Percentiles rank a stretch among this genome's conserved stretches.
Conservation (phyloP, 2,888 invertebrate species). For the Pollenia labialis region DNA sequence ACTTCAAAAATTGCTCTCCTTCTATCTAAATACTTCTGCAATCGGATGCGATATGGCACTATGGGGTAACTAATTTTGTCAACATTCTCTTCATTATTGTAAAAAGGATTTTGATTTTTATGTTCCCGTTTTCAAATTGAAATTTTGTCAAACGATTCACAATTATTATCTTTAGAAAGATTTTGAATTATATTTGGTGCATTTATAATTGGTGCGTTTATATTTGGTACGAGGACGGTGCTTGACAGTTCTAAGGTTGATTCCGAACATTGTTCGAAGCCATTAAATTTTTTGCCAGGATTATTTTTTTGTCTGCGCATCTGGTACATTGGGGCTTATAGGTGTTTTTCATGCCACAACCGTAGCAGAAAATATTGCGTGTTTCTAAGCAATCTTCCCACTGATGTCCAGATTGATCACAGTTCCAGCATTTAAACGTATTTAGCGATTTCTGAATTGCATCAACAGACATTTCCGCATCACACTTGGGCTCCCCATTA, state of each 20-base stretch:
- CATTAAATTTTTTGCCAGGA: constrained; percentile 3
- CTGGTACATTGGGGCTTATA: constrained; percentile 41
- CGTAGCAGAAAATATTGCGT: constrained; percentile 50
- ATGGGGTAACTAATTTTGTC: too few relatives aligned
- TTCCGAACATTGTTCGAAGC: neutral
- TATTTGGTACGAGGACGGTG: too few relatives aligned
- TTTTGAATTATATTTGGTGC: too few relatives aligned
- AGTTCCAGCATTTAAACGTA: constrained; percentile 50
- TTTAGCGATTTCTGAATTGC: neutral
- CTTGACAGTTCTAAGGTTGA: neutral
- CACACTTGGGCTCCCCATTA: neutral
- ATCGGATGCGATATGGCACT: too few relatives aligned
- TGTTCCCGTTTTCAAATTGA: too few relatives aligned
- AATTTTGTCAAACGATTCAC: too few relatives aligned
- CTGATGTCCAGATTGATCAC: constrained; percentile 22
- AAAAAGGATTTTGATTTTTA: too few relatives aligned
- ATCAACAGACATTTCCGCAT: neutral
- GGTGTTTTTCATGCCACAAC: constrained; percentile 23
- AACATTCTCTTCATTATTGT: too few relatives aligned
- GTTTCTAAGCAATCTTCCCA: constrained; percentile 48
- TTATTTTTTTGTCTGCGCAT: neutral
- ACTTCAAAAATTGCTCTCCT: neutral
- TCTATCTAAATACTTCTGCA: neutral
- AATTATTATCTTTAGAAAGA: too few relatives aligned
- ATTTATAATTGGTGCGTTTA: too few relatives aligned